These are phyloP conservation scores for Scartelaos histophorus DNA, from an alignment of 2,113 vertebrate genomes.

Conservation along the genomic window DNA sequence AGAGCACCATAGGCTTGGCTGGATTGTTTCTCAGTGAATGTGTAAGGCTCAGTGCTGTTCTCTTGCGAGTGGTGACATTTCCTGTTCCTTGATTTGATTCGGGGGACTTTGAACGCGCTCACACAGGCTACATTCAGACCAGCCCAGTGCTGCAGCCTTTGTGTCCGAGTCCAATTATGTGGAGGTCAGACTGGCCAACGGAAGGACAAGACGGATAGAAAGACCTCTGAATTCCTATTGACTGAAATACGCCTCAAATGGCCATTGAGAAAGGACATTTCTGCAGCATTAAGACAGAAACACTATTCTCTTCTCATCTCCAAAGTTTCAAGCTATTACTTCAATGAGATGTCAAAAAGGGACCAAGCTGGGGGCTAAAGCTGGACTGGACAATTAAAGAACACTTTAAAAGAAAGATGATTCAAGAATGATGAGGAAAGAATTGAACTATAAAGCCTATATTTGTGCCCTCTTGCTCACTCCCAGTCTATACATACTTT, in stretches of 20 bases:
- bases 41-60: not conserved
- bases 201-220: not conserved
- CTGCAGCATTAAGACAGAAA: not conserved
- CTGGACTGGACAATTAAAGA: too few species aligned
- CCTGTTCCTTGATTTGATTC: not conserved
- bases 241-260: not conserved
- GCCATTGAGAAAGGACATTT: not conserved
- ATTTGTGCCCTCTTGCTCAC: too few species aligned
- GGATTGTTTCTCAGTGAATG: not conserved
- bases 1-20: not conserved
- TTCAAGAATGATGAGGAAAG: too few species aligned
- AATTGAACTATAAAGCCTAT: too few species aligned
- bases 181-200: not conserved
- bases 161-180: conserved; percentile 7
- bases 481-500: too few species aligned
- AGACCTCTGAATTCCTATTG: not conserved
- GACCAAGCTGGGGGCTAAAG: too few species aligned
- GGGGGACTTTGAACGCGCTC: conserved; percentile 5
- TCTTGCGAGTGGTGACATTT: conserved; percentile 2
- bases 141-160: not conserved
- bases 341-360: too few species aligned
- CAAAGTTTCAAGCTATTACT: too few species aligned
- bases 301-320: too few species aligned
- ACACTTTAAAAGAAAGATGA: too few species aligned
- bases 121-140: not conserved